Conservation (phyloP, 2,888 invertebrate species). For the Philhelius pedissequus region DNA sequence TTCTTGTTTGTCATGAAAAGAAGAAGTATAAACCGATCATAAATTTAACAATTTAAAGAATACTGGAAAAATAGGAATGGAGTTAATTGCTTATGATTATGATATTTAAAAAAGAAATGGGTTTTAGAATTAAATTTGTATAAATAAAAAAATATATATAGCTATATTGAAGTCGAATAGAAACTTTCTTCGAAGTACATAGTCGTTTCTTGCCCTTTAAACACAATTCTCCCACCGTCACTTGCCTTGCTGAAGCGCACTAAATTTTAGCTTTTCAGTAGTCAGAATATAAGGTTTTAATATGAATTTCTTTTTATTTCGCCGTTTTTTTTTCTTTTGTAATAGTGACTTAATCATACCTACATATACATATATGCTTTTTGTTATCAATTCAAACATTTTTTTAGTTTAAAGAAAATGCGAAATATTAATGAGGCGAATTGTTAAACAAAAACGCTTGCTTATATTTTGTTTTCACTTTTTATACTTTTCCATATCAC, state of each 20-base stretch:
- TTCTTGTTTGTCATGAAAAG: no score
- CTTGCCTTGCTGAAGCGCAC: neutral
- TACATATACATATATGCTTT: neutral
- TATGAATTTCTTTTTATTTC: neutral
- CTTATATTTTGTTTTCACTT: neutral
- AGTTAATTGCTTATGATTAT: no score
- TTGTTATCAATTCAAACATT: neutral
- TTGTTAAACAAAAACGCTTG: conserved; percentile 8
- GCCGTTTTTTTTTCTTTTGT: neutral
- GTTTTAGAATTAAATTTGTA: no score
- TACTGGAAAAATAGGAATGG: no score
- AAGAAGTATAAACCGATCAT: no score
- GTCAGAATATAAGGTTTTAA: neutral
- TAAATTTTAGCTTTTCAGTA: neutral
- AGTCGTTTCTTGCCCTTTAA: neutral
- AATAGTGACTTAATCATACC: neutral
- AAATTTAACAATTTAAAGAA: no score
- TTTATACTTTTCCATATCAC: neutral
- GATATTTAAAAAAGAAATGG: no score
- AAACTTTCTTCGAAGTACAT: neutral
- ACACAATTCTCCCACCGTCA: neutral
- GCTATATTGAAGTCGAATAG: neutral
- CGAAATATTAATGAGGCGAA: neutral
- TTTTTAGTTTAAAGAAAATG: neutral
- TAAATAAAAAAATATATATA: no score